A percentile compares a stretch with the other conserved stretches of the same genome.
Evolutionary conservation across 2,888 invertebrate genomes (phyloP).

Genomic region (Eupithecia inturbata): DNA sequence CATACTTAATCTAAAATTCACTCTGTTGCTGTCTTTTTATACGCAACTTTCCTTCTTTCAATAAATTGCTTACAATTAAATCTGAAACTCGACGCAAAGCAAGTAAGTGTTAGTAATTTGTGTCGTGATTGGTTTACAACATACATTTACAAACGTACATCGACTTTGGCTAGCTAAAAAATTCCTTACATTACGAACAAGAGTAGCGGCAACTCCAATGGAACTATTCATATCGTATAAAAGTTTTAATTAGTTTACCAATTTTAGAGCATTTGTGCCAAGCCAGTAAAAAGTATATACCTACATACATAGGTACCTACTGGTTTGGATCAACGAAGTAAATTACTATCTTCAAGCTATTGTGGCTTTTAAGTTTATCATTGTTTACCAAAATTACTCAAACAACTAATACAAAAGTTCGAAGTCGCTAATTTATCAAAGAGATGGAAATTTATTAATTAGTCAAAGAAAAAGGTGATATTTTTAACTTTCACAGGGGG

Average conservation of each 20-base stretch:
- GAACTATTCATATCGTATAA: slow-evolving; percentile 5
- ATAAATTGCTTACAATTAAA: no score
- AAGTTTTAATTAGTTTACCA: slow-evolving; percentile 9
- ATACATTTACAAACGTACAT: no score
- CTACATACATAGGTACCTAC: background rate
- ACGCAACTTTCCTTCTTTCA: no score
- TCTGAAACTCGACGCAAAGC: no score
- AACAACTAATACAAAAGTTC: background rate
- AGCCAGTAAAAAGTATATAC: background rate
- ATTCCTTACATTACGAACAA: background rate
- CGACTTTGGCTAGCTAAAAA: no score
- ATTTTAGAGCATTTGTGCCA: background rate
- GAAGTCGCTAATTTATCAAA: background rate
- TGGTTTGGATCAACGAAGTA: background rate
- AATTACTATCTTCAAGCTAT: background rate
- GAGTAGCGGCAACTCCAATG: background rate
- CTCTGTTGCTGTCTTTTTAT: no score
- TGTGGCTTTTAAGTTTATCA: background rate
- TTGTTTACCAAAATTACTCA: background rate
- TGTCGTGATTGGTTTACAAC: no score
- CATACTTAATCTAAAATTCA: no score
- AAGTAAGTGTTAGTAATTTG: no score
- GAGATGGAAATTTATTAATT: background rate
- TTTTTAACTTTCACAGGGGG: background rate
- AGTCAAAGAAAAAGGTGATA: background rate